These are phyloP conservation scores for Myrmecophaga tridactyla DNA, from an alignment of 2,113 vertebrate species.

Conservation along the genomic window DNA sequence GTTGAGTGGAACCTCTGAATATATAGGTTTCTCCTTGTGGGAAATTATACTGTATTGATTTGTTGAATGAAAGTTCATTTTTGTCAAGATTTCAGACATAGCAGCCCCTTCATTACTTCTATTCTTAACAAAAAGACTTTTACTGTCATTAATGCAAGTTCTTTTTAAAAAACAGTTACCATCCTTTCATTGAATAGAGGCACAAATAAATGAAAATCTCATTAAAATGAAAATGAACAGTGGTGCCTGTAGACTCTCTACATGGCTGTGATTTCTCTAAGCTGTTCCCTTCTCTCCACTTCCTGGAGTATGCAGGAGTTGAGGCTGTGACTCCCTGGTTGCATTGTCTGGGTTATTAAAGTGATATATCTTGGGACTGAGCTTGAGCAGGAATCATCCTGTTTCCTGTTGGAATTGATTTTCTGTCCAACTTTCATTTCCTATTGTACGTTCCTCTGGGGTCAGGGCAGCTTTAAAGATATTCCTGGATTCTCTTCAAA, in stretches of 20 bases:
- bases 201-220: background rate
- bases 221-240: background rate
- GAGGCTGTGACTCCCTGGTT: background rate
- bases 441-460: slow-evolving; percentile 28
- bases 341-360: background rate
- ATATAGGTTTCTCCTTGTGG: background rate
- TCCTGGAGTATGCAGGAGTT: background rate
- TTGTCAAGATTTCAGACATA: background rate
- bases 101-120: background rate
- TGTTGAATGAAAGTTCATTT: background rate
- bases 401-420: slow-evolving; percentile 67
- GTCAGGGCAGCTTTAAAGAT: slow-evolving; percentile 65
- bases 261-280: background rate
- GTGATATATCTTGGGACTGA: slow-evolving; percentile 58
- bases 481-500: slow-evolving; percentile 48
- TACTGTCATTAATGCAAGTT: background rate
- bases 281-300: rapidly evolving
- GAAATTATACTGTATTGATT: background rate
- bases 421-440: slow-evolving; percentile 68
- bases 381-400: slow-evolving; percentile 52
- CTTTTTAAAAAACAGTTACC: background rate
- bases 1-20: background rate
- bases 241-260: background rate
- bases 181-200: background rate
- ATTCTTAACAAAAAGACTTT: background rate